Percentiles rank a stretch among this genome's conserved stretches.
Conservation (phyloP, 1,140 invertebrate species). For the Metopolophium dirhodum region DNA sequence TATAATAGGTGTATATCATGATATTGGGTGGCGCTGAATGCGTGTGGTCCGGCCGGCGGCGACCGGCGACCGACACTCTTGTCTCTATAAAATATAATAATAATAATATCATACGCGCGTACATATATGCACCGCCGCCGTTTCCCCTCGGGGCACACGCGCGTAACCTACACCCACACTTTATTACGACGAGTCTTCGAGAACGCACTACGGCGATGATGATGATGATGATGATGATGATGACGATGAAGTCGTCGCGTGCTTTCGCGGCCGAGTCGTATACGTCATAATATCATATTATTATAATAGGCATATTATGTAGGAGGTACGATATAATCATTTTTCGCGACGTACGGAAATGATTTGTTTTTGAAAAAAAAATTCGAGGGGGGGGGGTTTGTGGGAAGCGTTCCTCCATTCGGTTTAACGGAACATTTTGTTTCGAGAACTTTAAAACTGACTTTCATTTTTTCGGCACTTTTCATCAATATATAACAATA, state of each 20-base stretch:
- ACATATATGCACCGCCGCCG: background rate
- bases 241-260: background rate
- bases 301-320: too few species aligned
- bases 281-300: too few species aligned
- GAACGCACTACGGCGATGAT: background rate
- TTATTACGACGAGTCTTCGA: background rate
- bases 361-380: background rate
- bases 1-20: background rate
- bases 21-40: slow-evolving; percentile 57
- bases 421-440: too few species aligned
- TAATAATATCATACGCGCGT: background rate
- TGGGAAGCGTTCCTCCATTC: too few species aligned
- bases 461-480: background rate
- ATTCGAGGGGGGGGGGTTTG: too few species aligned
- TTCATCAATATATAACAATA: too few species aligned
- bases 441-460: background rate
- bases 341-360: background rate
- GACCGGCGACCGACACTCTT: slow-evolving; percentile 47
- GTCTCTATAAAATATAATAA: slow-evolving; percentile 29
- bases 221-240: background rate
- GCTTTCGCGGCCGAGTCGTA: background rate
- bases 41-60: slow-evolving; percentile 51
- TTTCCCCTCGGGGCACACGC: background rate
- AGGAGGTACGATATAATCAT: too few species aligned
- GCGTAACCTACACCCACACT: slow-evolving; percentile 47